Conservation (phyloP, 2,113 vertebrate species). For the Solea solea region DNA sequence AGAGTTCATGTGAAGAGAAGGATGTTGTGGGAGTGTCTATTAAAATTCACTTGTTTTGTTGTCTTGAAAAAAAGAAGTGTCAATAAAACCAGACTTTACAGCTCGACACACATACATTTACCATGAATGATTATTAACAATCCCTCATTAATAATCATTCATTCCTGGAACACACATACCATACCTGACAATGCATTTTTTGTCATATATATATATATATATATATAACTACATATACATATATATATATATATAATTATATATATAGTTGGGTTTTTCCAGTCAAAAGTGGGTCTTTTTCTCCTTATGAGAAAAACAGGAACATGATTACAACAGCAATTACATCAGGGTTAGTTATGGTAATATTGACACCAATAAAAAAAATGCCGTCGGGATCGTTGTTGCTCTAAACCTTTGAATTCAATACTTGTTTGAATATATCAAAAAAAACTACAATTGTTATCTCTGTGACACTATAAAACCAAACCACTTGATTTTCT, state of each 20-base stretch:
- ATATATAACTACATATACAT: too few species aligned
- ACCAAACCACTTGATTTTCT: constrained; percentile 69
- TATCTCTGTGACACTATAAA: constrained; percentile 80
- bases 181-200: constrained; percentile 68
- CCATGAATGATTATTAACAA: constrained; percentile 77
- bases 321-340: constrained; percentile 74
- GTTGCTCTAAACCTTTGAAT: constrained; percentile 67
- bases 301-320: constrained; percentile 64
- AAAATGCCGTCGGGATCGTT: constrained; percentile 72
- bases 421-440: constrained; percentile 74
- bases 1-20: constrained; percentile 53
- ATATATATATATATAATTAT: too few species aligned
- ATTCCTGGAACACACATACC: constrained; percentile 68
- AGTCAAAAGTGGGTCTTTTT: constrained; percentile 69
- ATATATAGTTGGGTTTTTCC: constrained; percentile 12
- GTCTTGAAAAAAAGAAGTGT: constrained; percentile 50
- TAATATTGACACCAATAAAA: constrained; percentile 78
- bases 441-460: constrained; percentile 77
- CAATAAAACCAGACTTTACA: constrained; percentile 69
- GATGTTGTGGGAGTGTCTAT: constrained; percentile 48
- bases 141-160: constrained; percentile 75
- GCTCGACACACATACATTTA: constrained; percentile 71
- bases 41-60: constrained; percentile 42
- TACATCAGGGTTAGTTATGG: constrained; percentile 73
- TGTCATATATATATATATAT: constrained; percentile 28